Evolutionary conservation across 2,888 invertebrate species (phyloP), one percentile per base, ranked within the genome.

Genomic region (Stenoptilia bipunctidactyla): DNA sequence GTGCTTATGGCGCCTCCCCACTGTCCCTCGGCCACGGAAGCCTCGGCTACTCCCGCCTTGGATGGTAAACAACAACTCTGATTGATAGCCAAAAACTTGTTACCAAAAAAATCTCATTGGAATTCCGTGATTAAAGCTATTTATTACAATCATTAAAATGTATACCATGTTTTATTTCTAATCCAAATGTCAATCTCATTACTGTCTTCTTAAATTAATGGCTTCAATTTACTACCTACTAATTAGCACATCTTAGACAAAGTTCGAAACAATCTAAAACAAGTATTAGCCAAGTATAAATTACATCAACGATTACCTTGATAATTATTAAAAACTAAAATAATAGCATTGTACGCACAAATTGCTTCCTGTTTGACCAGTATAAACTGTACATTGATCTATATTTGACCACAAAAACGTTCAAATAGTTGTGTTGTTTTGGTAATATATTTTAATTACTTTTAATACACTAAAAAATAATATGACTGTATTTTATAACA

Each of bases 1-100:
- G 45, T 8, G 15, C 34, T 15, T 41, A 45, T 38, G 42, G 42
- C 13, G 39, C 34, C 13, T 37, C 12, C 13, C 35, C 35, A 15
- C 13, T 13, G 2, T 33, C 33, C 33, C 36, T 34, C 12, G 40
- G 41, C 14, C 37, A 41, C 15, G 40, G 37, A 37, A 37, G 37
- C 34, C 27, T 10, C 15, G 34, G 35, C 14, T 20, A 20, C 40
- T 36, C 36, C 30, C 3, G n/a, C 12, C 30, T 30, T n/a, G 30
- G 30, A 30, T 30, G 30, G 30, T 30, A 30, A 30, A 27, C 10
- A 15, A 5, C 30, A 30, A 10, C 5, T 25, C 5, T 25, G 9
- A 25, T 25, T 9, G 20, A 20, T 5, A 8, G 10, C 30, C n/a
- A 30, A 30, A 30, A 30, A 5, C 30, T 12, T 8, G 30, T 5